Evolutionary conservation across 2,797 vertebrate species (phyloP).

Genomic region (Clarias pachynema): DNA sequence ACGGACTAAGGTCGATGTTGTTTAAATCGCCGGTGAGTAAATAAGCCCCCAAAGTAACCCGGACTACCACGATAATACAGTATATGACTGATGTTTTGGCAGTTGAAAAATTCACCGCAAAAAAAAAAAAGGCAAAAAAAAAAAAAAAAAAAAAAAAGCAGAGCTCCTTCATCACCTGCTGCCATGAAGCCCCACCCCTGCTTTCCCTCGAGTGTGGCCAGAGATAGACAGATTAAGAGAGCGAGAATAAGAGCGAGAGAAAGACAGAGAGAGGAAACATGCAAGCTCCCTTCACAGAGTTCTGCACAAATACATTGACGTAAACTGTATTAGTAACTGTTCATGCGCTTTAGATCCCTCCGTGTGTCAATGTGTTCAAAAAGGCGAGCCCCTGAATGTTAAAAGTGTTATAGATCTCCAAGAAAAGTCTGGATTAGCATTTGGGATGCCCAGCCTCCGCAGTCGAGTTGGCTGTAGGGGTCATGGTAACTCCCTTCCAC

Average conservation of each 20-base stretch:
- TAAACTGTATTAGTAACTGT: slow-evolving; percentile 40
- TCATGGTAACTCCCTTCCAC: background rate
- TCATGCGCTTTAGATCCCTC: slow-evolving; percentile 27
- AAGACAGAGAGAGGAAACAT: background rate
- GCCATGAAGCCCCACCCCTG: slow-evolving; percentile 21
- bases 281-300: slow-evolving; percentile 18
- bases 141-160: slow-evolving; percentile 6
- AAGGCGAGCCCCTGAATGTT: slow-evolving; percentile 28
- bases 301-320: slow-evolving; percentile 32
- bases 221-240: background rate
- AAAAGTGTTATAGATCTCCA: slow-evolving; percentile 33
- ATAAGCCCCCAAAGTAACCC: slow-evolving; percentile 44
- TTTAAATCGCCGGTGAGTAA: slow-evolving; percentile 41
- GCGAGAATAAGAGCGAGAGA: background rate
- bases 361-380: slow-evolving; percentile 21
- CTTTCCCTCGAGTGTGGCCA: background rate
- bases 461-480: slow-evolving; percentile 10
- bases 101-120: slow-evolving; percentile 42
- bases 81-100: slow-evolving; percentile 33
- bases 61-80: slow-evolving; percentile 47
- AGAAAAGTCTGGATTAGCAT: slow-evolving; percentile 11
- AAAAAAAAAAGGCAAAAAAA: slow-evolving; percentile 1
- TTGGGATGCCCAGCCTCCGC: slow-evolving; percentile 10
- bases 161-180: slow-evolving; percentile 29
- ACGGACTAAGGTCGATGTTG: slow-evolving; percentile 40